phyloP scores from a whole-genome alignment of 2,113 vertebrate species.

The Bubo bubo region DNA sequence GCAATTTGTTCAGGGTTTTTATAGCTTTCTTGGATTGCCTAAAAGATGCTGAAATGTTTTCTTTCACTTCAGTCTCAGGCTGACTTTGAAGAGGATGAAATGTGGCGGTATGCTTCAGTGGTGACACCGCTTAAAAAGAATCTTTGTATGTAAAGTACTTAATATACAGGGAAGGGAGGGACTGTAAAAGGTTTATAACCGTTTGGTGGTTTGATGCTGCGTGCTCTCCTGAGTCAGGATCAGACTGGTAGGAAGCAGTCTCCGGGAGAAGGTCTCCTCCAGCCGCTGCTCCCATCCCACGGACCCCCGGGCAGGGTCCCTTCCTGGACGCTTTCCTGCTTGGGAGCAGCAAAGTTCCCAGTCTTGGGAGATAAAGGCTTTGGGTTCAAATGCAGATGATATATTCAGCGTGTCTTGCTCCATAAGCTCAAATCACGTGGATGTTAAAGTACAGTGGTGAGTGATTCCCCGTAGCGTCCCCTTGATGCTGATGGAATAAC shows the following conservation, averaged over 20 bases:
- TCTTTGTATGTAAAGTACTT: background rate
- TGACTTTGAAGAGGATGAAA: background rate
- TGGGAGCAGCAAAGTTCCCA: too few species aligned
- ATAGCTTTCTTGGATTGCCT: background rate
- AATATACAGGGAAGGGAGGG: background rate
- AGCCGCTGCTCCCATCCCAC: rapidly evolving
- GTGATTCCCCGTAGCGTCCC: background rate
- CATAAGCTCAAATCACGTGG: rapidly evolving
- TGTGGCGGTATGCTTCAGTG: background rate
- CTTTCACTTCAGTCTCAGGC: background rate
- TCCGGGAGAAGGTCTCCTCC: background rate
- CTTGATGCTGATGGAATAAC: background rate
- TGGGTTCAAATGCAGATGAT: rapidly evolving
- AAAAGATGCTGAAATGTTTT: background rate
- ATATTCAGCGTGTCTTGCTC: rapidly evolving
- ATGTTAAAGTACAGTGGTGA: background rate
- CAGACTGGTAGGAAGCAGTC: background rate
- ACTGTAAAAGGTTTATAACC: background rate
- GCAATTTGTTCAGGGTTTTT: background rate
- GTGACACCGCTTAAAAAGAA: background rate
- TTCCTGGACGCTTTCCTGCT: too few species aligned
- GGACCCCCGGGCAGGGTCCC: too few species aligned
- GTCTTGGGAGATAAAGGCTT: too few species aligned
- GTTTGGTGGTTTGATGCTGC: background rate
- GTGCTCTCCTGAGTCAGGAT: rapidly evolving